Conservation (phyloP, 1,140 invertebrate species). For the Conus betulinus region DNA sequence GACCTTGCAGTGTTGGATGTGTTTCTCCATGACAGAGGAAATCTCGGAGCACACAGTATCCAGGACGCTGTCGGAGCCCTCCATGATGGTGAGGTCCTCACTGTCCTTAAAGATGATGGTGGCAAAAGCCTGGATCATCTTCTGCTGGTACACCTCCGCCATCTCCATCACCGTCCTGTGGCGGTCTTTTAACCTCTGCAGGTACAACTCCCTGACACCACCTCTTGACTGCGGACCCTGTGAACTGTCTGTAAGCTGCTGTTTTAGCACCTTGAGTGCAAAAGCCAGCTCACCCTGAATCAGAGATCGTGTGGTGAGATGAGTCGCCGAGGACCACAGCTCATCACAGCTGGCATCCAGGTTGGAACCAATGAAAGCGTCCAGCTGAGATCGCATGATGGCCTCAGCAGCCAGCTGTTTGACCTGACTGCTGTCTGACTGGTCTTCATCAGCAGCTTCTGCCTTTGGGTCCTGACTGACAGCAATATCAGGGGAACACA, state of each 20-base stretch:
- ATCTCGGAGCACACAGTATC: slow-evolving; percentile 55
- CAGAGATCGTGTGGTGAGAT: slow-evolving; percentile 61
- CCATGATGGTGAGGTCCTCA: slow-evolving; percentile 52
- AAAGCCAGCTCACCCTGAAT: slow-evolving; percentile 69
- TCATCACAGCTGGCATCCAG: slow-evolving; percentile 54
- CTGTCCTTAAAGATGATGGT: slow-evolving; percentile 50
- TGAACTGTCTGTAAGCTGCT: slow-evolving; percentile 45
- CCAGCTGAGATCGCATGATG: slow-evolving; percentile 64
- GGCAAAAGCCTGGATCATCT: slow-evolving; percentile 48
- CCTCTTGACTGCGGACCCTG: slow-evolving; percentile 43
- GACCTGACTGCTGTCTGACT: slow-evolving; percentile 47
- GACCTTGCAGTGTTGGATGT: slow-evolving; percentile 53
- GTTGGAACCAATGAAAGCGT: slow-evolving; percentile 60
- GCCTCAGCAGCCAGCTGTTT: slow-evolving; percentile 67
- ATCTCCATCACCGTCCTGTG: slow-evolving; percentile 50
- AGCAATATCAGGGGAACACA: slow-evolving; percentile 57
- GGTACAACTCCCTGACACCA: slow-evolving; percentile 56
- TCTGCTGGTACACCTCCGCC: slow-evolving; percentile 47
- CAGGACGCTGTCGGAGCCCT: slow-evolving; percentile 51
- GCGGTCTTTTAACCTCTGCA: slow-evolving; percentile 55
- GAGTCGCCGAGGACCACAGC: slow-evolving; percentile 60
- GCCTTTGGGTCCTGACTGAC: slow-evolving; percentile 51
- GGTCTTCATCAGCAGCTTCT: slow-evolving; percentile 41
- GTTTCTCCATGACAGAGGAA: slow-evolving; percentile 52
- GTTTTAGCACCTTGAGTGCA: slow-evolving; percentile 64